phyloP scores from a whole-genome alignment of 2,888 invertebrate species.

The Papilio elwesi region DNA sequence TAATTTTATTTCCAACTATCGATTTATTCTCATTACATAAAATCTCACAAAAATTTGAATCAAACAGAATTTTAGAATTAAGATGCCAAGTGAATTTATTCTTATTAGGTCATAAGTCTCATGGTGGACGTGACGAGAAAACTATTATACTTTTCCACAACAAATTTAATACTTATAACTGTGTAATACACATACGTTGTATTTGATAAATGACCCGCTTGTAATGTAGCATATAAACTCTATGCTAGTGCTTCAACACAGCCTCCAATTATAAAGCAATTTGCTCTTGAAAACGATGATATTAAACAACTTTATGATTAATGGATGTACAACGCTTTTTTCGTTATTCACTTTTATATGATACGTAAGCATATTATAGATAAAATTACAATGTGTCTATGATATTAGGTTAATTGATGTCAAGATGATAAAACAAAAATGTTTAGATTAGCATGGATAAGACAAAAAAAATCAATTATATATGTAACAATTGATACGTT shows the following conservation, averaged over 20 bases:
- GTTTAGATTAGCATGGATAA: slow-evolving; percentile 4
- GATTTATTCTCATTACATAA: no score
- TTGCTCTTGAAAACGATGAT: slow-evolving; percentile 46
- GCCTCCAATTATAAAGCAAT: slow-evolving; percentile 50
- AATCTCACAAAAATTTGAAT: no score
- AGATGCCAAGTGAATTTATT: no score
- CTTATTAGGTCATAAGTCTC: no score
- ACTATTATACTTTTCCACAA: neutral
- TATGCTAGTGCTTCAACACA: slow-evolving; percentile 36
- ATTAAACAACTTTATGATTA: slow-evolving; percentile 35
- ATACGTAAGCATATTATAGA: slow-evolving; percentile 9
- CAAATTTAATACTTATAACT: neutral
- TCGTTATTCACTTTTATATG: slow-evolving; percentile 14
- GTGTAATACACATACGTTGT: neutral
- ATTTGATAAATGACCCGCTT: slow-evolving; percentile 22
- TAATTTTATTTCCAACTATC: no score
- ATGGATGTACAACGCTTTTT: slow-evolving; percentile 16
- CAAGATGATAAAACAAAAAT: slow-evolving; percentile 7
- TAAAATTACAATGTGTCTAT: slow-evolving; percentile 14
- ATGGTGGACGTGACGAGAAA: no score
- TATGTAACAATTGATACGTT: neutral
- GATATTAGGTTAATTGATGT: slow-evolving; percentile 18
- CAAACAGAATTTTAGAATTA: no score
- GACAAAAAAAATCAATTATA: neutral
- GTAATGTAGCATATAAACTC: slow-evolving; percentile 27